Evolutionary conservation across 2,888 invertebrate species (phyloP).

Genomic region (Leptarthrus brevirostris): DNA sequence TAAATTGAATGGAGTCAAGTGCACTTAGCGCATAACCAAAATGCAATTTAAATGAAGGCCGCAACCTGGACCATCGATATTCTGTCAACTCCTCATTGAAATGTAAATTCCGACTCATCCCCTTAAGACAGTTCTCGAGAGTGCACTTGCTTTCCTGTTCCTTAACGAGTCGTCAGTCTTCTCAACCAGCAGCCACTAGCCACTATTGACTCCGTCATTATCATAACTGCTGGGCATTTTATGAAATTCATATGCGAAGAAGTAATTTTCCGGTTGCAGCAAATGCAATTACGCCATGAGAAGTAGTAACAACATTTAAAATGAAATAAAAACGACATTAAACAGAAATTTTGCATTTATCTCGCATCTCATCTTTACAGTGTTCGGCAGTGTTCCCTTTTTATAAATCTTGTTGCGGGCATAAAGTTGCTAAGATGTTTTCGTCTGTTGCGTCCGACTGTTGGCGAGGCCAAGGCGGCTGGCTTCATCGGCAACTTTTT

Average conservation of each 20-base stretch:
- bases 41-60: conserved; percentile 43
- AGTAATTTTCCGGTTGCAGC: conserved; percentile 53
- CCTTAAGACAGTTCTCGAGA: conserved; percentile 29
- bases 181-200: no score
- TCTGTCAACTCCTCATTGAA: conserved; percentile 49
- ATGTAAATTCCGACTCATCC: conserved; percentile 45
- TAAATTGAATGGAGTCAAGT: conserved; percentile 24
- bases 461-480: no score
- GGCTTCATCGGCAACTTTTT: conserved; percentile 1
- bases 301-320: conserved; percentile 53
- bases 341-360: conserved; percentile 54
- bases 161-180: conserved; percentile 39
- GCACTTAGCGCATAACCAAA: conserved; percentile 34
- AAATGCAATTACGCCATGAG: conserved; percentile 50
- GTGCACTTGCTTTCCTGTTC: conserved; percentile 1
- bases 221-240: conserved; percentile 42
- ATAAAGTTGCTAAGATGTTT: conserved; percentile 37
- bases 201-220: conserved; percentile 30
- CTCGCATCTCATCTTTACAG: conserved; percentile 53
- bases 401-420: conserved; percentile 21
- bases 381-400: conserved; percentile 44
- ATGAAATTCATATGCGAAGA: conserved; percentile 49
- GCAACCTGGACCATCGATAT: conserved; percentile 45
- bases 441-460: background rate
- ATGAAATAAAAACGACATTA: conserved; percentile 53